Conservation (phyloP, 2,888 invertebrate species). For the Epiblema foenella region DNA sequence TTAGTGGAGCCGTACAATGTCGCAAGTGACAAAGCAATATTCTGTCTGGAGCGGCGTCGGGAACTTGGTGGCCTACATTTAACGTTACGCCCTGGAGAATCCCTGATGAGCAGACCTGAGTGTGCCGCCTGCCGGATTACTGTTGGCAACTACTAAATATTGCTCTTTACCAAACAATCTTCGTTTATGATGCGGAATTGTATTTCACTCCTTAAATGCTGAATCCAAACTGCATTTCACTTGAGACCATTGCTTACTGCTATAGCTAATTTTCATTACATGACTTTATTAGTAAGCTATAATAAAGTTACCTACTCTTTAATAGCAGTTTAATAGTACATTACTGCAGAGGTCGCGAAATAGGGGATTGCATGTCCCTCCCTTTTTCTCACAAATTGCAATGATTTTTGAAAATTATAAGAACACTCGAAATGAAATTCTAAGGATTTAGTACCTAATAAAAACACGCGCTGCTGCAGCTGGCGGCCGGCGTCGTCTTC, state of each 20-base stretch:
- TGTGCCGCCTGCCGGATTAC: conserved; percentile 75
- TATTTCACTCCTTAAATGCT: conserved; percentile 43
- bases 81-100: conserved; percentile 79
- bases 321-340: too few species aligned
- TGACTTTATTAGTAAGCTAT: background rate
- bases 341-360: too few species aligned
- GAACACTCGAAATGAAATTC: too few species aligned
- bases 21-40: conserved; percentile 85
- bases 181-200: conserved; percentile 48
- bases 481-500: too few species aligned
- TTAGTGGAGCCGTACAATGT: conserved; percentile 79
- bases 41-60: conserved; percentile 65
- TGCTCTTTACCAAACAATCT: conserved; percentile 62
- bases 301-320: background rate
- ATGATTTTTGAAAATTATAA: too few species aligned
- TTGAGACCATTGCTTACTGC: background rate
- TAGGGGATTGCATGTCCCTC: too few species aligned
- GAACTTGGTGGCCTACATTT: conserved; percentile 83
- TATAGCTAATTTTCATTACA: background rate
- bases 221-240: conserved; percentile 2
- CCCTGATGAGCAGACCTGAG: conserved; percentile 75
- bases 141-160: conserved; percentile 70
- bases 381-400: too few species aligned
- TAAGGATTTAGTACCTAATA: too few species aligned
- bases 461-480: too few species aligned